Evolutionary conservation across 2,797 vertebrate species (phyloP).

Genomic region (Cetoscarus ocellatus): DNA sequence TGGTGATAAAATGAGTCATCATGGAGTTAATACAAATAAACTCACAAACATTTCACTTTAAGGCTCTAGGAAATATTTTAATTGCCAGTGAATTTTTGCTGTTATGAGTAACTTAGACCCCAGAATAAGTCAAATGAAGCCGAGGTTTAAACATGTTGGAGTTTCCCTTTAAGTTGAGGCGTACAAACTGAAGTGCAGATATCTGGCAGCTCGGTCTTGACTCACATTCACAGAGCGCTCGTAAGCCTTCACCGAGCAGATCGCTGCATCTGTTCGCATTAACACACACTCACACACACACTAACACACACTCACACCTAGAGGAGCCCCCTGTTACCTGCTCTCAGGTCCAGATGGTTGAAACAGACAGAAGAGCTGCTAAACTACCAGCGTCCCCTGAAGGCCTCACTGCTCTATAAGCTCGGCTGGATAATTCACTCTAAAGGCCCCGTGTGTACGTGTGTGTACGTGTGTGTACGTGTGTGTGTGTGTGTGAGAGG

Average conservation of each 20-base stretch:
- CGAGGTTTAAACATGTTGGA: background rate
- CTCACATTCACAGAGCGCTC: conserved; percentile 18
- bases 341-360: conserved; percentile 55
- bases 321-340: conserved; percentile 60
- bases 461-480: conserved; percentile 16
- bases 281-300: conserved; percentile 21
- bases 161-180: background rate
- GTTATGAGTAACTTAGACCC: background rate
- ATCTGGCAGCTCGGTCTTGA: conserved; percentile 14
- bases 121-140: background rate
- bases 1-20: too few relatives aligned
- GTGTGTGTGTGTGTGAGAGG: conserved; percentile 23
- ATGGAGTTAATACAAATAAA: too few relatives aligned
- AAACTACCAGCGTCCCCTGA: conserved; percentile 50
- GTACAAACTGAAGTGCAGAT: conserved; percentile 19
- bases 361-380: conserved; percentile 47
- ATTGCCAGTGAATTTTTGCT: too few relatives aligned
- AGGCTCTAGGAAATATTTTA: too few relatives aligned
- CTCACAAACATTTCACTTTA: too few relatives aligned
- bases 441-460: conserved; percentile 33
- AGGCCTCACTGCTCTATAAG: conserved; percentile 59
- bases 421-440: conserved; percentile 61
- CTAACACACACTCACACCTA: conserved; percentile 7
- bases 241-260: conserved; percentile 21
- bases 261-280: conserved; percentile 42